Base-by-base conservation (phyloP, 1,140 invertebrate species). In the Philotrypesis tridentata region DNA sequence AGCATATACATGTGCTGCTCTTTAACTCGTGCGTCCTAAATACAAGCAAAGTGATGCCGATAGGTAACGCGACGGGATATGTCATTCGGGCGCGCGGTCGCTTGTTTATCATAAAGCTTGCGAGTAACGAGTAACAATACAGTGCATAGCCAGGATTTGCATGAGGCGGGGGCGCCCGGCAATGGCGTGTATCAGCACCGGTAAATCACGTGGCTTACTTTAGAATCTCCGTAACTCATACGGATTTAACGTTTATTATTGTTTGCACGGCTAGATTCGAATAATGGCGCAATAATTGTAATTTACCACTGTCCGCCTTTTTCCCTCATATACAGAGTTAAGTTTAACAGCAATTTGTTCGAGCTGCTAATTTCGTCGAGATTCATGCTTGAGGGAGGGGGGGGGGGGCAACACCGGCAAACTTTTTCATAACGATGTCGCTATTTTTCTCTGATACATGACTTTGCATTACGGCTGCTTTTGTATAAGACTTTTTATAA, bases 41-140 rank as follows among this genome's bases (percentile, higher is more conserved):
- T 55, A 55, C 21, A 55, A 55, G 48, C 48, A 55, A 55, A 55
- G 48, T 55, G 21, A 55, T 55, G 17, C 48, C 48, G 48, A 55
- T 55, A 55, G 17, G 48, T 55, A 55, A 55, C 48, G 48, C 21
- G 48, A 17, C 48, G 7, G 48, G 48, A 55, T n/a, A n/a, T 55
- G 48, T 55, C 48, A 55, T 55, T 55, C 21, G 48, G 21, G 63
- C 25, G 63, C 25, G 63, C 2, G 8, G 63, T 21, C 9, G 68
- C 68, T 70, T 70, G 68, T 70, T 70, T 70, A 70, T 70, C 68
- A 70, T 70, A 33, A 33, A 70, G 27, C 29, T 70, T 33, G 68
- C 61, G 27, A 33, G 33, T 29, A 70, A 70, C 61, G 27, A 33
- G 33, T 29, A 70, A 70, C 68, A 33, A 37, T 70, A 23, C 68